phyloP scores from a whole-genome alignment of 1,140 invertebrate species.

The Medauroidea extradentata region DNA sequence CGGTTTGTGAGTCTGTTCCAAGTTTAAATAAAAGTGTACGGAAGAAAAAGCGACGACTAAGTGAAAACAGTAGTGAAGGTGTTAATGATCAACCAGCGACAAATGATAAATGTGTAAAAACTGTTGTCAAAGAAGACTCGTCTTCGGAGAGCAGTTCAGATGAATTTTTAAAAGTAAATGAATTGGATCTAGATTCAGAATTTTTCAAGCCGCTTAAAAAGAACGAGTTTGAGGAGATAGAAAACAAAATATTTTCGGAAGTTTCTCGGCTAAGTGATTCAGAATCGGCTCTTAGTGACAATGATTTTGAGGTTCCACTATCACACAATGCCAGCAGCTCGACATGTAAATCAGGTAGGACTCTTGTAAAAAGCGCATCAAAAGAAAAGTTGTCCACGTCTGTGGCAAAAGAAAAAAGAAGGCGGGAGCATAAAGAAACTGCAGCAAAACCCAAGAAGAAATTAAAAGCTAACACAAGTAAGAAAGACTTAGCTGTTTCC shows the following conservation, averaged over 20 bases:
- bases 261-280: slow-evolving; percentile 28
- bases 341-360: neutral
- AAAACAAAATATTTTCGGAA: slow-evolving; percentile 31
- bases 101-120: neutral
- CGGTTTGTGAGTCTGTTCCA: too few relatives aligned
- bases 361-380: slow-evolving; percentile 3
- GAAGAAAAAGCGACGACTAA: neutral
- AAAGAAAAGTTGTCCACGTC: slow-evolving; percentile 27
- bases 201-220: slow-evolving; percentile 6
- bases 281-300: slow-evolving; percentile 35
- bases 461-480: neutral
- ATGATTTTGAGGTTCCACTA: slow-evolving; percentile 9
- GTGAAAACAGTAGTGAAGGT: neutral
- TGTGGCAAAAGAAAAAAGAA: slow-evolving; percentile 13
- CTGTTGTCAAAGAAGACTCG: neutral
- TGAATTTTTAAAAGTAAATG: neutral
- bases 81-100: neutral
- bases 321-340: neutral
- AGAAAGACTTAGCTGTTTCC: slow-evolving; percentile 15
- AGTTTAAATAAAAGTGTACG: too few relatives aligned
- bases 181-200: slow-evolving; percentile 6
- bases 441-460: neutral
- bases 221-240: slow-evolving; percentile 32
- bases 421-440: slow-evolving; percentile 14
- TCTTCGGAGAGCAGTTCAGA: slow-evolving; percentile 10